phyloP scores from a whole-genome alignment of 2,888 invertebrate genomes.

The Erannis defoliaria region DNA sequence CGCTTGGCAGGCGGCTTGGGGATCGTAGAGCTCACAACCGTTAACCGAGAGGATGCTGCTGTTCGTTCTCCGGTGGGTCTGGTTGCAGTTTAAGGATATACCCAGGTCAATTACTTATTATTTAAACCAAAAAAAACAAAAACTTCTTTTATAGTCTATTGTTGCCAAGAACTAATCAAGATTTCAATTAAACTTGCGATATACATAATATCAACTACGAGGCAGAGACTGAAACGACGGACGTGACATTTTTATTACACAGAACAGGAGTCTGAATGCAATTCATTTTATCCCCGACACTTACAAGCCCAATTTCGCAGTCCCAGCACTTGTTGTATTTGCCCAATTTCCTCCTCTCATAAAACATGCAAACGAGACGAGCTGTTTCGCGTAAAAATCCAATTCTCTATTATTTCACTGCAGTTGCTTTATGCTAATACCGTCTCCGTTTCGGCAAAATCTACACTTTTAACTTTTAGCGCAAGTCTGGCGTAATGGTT shows the following conservation, averaged over 20 bases:
- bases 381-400: slow-evolving; percentile 44
- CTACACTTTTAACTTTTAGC: slow-evolving; percentile 53
- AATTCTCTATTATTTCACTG: slow-evolving; percentile 44
- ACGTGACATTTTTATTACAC: slow-evolving; percentile 23
- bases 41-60: no score
- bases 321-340: slow-evolving; percentile 30
- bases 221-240: slow-evolving; percentile 1
- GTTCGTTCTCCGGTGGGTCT: no score
- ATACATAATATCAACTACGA: slow-evolving; percentile 5
- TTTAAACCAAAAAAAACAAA: no score
- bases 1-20: no score
- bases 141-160: no score
- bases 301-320: slow-evolving; percentile 31
- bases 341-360: slow-evolving; percentile 31
- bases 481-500: slow-evolving; percentile 47
- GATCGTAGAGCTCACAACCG: no score
- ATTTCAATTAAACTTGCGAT: neutral
- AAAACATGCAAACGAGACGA: slow-evolving; percentile 43
- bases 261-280: slow-evolving; percentile 24
- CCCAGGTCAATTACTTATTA: no score
- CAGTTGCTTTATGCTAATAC: slow-evolving; percentile 47
- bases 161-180: no score
- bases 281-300: slow-evolving; percentile 30
- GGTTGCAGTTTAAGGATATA: no score
- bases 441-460: slow-evolving; percentile 45